Conservation (phyloP, 2,888 invertebrate species). For the Phyllotreta striolata region DNA sequence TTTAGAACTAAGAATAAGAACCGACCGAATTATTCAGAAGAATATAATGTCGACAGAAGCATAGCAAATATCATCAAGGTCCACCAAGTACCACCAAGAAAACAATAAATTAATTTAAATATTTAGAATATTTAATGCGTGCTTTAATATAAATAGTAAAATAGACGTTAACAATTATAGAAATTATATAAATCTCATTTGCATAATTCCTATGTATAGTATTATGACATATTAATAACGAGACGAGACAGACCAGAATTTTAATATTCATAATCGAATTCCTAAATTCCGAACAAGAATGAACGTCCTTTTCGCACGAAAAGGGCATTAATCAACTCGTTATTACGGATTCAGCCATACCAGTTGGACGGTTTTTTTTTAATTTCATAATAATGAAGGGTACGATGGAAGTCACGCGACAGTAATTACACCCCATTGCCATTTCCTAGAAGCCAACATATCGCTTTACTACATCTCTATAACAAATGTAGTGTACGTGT, state of each 20-base stretch:
- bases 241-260: conserved; percentile 8
- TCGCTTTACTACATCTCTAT: conserved; percentile 44
- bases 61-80: too few relatives aligned
- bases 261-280: conserved; percentile 15
- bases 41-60: too few relatives aligned
- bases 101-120: too few relatives aligned
- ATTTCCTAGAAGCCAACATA: conserved; percentile 44
- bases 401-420: conserved; percentile 43
- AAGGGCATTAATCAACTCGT: conserved; percentile 19
- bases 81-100: too few relatives aligned
- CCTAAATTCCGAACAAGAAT: conserved; percentile 18
- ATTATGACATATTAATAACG: conserved; percentile 19
- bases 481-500: conserved; percentile 3
- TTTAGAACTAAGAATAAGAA: too few relatives aligned
- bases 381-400: conserved; percentile 12
- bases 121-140: too few relatives aligned
- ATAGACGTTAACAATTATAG: background rate
- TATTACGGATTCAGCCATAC: conserved; percentile 24
- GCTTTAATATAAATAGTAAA: background rate
- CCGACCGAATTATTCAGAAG: too few relatives aligned
- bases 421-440: conserved; percentile 49
- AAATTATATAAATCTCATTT: conserved; percentile 7
- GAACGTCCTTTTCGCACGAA: conserved; percentile 17
- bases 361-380: conserved; percentile 5
- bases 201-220: conserved; percentile 7